Evolutionary conservation across 2,888 invertebrate genomes (phyloP).

Genomic region (Adela reaumurella): DNA sequence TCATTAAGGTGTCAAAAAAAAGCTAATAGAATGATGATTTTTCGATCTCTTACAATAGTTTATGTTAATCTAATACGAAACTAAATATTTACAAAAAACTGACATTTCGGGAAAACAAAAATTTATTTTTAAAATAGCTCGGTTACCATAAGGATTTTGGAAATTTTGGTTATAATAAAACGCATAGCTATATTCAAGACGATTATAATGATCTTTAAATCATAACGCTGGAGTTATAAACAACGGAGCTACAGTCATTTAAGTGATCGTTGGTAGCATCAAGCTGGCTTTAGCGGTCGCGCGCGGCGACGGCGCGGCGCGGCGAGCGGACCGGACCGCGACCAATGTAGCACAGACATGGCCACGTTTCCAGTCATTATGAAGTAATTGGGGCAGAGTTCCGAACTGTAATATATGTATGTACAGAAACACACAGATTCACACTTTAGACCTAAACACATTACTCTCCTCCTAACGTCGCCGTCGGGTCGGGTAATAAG

Average conservation of each 20-base stretch:
- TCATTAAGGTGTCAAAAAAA: constrained; percentile 1
- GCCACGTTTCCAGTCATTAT: not conserved
- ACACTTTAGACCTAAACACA: no score
- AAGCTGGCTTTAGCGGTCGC: not conserved
- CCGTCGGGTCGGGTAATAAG: no score
- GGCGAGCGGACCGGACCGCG: no score
- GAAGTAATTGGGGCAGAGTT: not conserved
- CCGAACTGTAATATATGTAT: not conserved
- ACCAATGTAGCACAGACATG: no score
- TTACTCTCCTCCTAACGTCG: no score
- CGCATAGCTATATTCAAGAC: not conserved
- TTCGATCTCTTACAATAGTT: not conserved
- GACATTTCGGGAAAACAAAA: not conserved
- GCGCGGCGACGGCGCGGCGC: no score
- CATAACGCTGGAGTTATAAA: not conserved
- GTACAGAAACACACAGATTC: not conserved
- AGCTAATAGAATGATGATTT: not conserved
- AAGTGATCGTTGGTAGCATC: not conserved
- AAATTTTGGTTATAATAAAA: not conserved
- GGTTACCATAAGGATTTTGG: not conserved
- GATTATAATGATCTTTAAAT: not conserved
- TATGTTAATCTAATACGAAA: not conserved
- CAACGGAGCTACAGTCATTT: constrained; percentile 1
- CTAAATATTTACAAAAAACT: constrained; percentile 1
- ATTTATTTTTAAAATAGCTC: not conserved